These are phyloP conservation scores for Leucoma salicis DNA, from an alignment of 2,888 invertebrate species.

Conservation along the genomic window DNA sequence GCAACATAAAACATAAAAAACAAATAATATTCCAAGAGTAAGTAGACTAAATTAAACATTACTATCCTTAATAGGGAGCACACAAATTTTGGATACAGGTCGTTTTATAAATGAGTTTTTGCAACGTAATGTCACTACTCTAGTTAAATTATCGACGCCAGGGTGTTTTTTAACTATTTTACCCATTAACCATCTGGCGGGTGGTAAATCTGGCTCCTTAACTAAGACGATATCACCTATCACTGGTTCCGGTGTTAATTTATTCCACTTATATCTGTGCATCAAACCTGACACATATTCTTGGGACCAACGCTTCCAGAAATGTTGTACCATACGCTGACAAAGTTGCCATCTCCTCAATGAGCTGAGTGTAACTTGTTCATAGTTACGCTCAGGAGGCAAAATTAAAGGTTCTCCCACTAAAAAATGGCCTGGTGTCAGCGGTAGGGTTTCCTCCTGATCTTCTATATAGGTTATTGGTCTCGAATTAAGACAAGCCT, in stretches of 20 bases:
- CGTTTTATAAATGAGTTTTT: neutral
- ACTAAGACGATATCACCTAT: constrained; percentile 1
- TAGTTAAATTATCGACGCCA: neutral
- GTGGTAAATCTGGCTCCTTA: constrained; percentile 2
- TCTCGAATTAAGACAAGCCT: constrained; percentile 2
- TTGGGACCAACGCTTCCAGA: neutral
- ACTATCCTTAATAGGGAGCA: too few relatives aligned
- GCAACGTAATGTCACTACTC: neutral
- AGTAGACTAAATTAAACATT: too few relatives aligned
- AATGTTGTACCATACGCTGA: neutral
- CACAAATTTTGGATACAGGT: neutral
- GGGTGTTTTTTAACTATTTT: neutral
- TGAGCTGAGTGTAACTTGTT: neutral
- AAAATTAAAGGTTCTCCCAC: neutral
- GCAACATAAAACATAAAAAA: too few relatives aligned
- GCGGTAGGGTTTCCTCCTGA: neutral
- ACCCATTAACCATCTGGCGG: neutral
- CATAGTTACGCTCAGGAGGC: neutral
- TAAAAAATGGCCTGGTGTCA: constrained; percentile 1
- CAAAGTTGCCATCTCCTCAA: neutral
- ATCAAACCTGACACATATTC: neutral
- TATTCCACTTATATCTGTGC: neutral
- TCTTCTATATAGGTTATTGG: neutral
- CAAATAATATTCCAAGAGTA: too few relatives aligned
- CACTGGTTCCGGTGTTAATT: neutral